phyloP scores from a whole-genome alignment of 2,797 vertebrate genomes.

The Huso huso region DNA sequence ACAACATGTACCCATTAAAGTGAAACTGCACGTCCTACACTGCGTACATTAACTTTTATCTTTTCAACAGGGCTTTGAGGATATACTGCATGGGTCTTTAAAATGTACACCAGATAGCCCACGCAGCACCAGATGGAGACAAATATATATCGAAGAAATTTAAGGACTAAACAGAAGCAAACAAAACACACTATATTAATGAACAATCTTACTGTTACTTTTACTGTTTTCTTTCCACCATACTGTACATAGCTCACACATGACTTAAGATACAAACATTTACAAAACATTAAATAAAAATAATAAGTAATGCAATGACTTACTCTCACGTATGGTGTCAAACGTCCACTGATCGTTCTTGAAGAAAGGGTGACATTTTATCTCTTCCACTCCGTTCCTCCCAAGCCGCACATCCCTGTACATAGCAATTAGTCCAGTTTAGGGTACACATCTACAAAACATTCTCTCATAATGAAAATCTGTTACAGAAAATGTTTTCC shows the following conservation, averaged over 20 bases:
- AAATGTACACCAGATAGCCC: not conserved
- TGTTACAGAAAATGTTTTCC: too few relatives aligned
- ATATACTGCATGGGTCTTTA: not conserved
- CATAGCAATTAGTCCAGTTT: conserved; percentile 39
- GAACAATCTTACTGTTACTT: not conserved
- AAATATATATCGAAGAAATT: not conserved
- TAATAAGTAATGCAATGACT: conserved; percentile 42
- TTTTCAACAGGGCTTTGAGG: not conserved
- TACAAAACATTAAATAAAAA: conserved; percentile 32
- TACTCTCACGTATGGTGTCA: conserved; percentile 90
- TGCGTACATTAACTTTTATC: not conserved
- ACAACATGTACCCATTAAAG: not conserved
- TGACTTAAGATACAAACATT: not conserved
- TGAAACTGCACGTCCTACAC: not conserved
- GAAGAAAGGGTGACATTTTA: conserved; percentile 92
- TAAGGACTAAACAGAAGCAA: not conserved
- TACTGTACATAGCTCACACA: not conserved
- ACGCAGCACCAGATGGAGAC: not conserved
- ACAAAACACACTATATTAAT: too few relatives aligned
- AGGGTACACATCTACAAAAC: conserved; percentile 1
- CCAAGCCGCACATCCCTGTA: conserved; percentile 91
- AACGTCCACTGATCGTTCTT: conserved; percentile 96
- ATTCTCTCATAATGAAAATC: not conserved
- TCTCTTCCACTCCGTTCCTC: conserved; percentile 89
- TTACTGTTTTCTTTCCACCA: not conserved